A percentile compares a stretch with the other conserved stretches of the same genome.
Conservation (phyloP, 2,888 invertebrate genomes). For the Idaea straminata region DNA sequence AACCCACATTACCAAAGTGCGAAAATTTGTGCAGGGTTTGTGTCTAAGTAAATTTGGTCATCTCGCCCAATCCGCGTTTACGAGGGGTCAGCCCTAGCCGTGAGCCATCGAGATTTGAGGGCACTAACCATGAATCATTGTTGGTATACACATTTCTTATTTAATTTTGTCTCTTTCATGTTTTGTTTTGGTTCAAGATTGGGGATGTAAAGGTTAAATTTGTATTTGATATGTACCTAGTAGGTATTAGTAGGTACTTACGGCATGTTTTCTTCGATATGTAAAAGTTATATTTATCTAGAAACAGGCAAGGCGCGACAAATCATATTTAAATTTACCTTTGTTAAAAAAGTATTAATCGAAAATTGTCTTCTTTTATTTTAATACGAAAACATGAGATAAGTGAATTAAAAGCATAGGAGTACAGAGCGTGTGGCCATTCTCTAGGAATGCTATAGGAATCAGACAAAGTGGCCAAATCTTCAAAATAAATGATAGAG, state of each 20-base stretch:
- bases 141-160: slow-evolving; percentile 6
- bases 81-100: slow-evolving; percentile 60
- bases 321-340: too few species aligned
- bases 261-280: background rate
- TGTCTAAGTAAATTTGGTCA: slow-evolving; percentile 79
- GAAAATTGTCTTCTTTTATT: too few species aligned
- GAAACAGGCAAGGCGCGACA: too few species aligned
- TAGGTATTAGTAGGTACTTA: background rate
- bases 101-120: slow-evolving; percentile 68
- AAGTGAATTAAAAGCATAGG: background rate
- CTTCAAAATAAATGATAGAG: slow-evolving; percentile 14
- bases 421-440: background rate
- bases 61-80: slow-evolving; percentile 72
- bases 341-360: too few species aligned
- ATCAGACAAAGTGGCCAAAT: background rate
- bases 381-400: background rate
- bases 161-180: background rate
- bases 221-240: background rate
- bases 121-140: slow-evolving; percentile 70
- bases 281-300: too few species aligned
- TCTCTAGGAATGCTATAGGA: background rate
- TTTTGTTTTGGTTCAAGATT: background rate
- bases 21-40: slow-evolving; percentile 57
- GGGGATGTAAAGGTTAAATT: background rate
- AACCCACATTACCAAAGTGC: slow-evolving; percentile 45